phyloP scores from a whole-genome alignment of 2,888 invertebrate species.

The Eupithecia insigniata region DNA sequence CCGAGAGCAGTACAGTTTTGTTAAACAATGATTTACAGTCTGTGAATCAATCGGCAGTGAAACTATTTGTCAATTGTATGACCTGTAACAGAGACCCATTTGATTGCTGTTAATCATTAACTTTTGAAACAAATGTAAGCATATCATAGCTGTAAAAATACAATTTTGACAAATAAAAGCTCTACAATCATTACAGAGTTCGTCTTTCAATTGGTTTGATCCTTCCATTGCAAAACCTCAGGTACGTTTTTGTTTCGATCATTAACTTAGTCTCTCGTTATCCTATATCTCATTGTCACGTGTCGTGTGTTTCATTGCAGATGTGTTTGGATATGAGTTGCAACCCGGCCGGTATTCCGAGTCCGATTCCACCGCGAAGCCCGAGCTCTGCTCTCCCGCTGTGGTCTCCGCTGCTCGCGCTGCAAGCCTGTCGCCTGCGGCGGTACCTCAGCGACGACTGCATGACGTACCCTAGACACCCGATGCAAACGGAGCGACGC shows the following conservation, averaged over 20 bases:
- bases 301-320: slow-evolving; percentile 58
- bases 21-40: slow-evolving; percentile 73
- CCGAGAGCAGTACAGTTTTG: slow-evolving; percentile 79
- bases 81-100: slow-evolving; percentile 73
- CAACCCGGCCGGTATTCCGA: slow-evolving; percentile 62
- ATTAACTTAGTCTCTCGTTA: not conserved
- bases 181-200: slow-evolving; percentile 83
- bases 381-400: slow-evolving; percentile 65
- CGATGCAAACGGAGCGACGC: slow-evolving; percentile 75
- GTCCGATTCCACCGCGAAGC: slow-evolving; percentile 68
- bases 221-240: slow-evolving; percentile 20
- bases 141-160: slow-evolving; percentile 96
- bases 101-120: slow-evolving; percentile 86
- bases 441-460: slow-evolving; percentile 81
- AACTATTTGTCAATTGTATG: slow-evolving; percentile 81
- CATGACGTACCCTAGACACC: slow-evolving; percentile 74
- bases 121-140: slow-evolving; percentile 91
- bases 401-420: slow-evolving; percentile 78
- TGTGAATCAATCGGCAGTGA: slow-evolving; percentile 69
- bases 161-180: slow-evolving; percentile 93
- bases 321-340: slow-evolving; percentile 79
- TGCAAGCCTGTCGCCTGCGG: slow-evolving; percentile 78
- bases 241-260: slow-evolving; percentile 32
- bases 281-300: not conserved
- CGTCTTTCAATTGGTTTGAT: slow-evolving; percentile 59